Conservation (phyloP, 30 jellyfish, hydroid and myxozoan species). For the Aurelia sp. region DNA sequence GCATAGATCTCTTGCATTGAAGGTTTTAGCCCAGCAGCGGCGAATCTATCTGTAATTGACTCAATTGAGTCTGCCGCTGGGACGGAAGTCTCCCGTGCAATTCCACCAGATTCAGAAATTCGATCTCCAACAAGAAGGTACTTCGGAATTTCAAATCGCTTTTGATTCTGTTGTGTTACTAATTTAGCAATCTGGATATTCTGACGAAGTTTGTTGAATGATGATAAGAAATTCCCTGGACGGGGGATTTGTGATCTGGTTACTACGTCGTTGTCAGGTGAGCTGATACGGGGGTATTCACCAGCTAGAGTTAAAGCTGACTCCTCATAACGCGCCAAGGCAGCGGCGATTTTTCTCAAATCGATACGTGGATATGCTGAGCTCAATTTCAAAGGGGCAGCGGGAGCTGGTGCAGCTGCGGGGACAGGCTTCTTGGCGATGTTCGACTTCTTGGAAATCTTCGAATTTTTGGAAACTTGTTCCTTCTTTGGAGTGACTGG, state of each 20-base stretch:
- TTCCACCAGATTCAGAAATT: constrained; percentile 70
- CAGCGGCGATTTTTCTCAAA: constrained; percentile 86
- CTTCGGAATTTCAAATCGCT: constrained; percentile 77
- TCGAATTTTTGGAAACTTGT: background rate
- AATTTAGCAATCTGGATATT: constrained; percentile 87
- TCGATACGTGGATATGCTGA: constrained; percentile 92
- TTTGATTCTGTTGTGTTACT: constrained; percentile 63
- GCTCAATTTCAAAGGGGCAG: background rate
- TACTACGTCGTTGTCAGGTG: constrained; percentile 59
- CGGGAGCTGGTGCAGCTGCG: too few relatives aligned
- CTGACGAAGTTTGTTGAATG: constrained; percentile 67
- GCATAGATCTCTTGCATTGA: constrained; percentile 87
- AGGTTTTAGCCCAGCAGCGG: constrained; percentile 85
- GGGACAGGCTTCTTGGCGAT: constrained; percentile 58
- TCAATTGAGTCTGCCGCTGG: constrained; percentile 86
- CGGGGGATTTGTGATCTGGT: constrained; percentile 91
- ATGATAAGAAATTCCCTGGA: constrained; percentile 36
- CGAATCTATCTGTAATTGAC: constrained; percentile 80
- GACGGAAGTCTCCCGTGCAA: constrained; percentile 35
- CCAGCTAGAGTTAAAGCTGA: constrained; percentile 95
- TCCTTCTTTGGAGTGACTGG: constrained; percentile 12
- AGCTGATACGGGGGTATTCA: constrained; percentile 84
- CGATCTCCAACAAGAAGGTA: constrained; percentile 78
- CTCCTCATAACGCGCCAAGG: constrained; percentile 92
- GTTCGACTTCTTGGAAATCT: constrained; percentile 30